Base-by-base conservation (phyloP, 2,113 vertebrate genomes). In the Nothocercus nigrocapillus region DNA sequence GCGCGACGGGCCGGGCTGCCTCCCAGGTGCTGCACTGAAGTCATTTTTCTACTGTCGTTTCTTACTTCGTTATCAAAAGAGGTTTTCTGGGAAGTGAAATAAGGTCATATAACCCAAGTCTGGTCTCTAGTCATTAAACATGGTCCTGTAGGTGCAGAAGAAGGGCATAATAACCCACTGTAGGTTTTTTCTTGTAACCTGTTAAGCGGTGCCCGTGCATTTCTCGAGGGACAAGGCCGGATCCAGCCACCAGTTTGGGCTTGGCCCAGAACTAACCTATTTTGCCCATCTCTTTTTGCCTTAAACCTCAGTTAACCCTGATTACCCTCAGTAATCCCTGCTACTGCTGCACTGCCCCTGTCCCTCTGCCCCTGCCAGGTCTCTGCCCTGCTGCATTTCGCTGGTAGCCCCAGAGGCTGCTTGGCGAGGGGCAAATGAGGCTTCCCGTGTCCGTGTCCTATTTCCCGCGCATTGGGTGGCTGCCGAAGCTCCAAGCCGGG, bases 21-120 rank as follows among this genome's bases (percentile, higher is more conserved):
- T 69, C 24, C 34, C 2, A 1, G 14, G 5, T 73, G 64, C 51
- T 0, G 47, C 17, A 66, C 6, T 10, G 36, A 7, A 1, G 3
- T 42, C 38, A 53, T 75, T 67, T 25, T n/a, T 72, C 28, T 7
- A 42, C 32, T 76, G 28, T 54, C 30, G 16, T 22, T 73, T 83
- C 13, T 73, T 44, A 40, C 38, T 67, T 21, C 0, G 1, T 44
- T 40, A 67, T 30, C 20, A 64, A 14, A 76, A 54, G 40, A 38
- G 49, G 34, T 81, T 53, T 54, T 58, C 3, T 2, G 75, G 44
- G 40, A 78, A 76, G 56, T 47, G n/a, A 66, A 58, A 5, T 14
- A 13, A n/a, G 36, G n/a, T 36, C 30, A 28, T 24, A 38, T 47
- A 36, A 76, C 32, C 16, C 38, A 24, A 10, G 11, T 53, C 30